A percentile compares a stretch with the other conserved stretches of the same genome.
Conservation (phyloP, 2,888 invertebrate species). For the Epiperipatus broadwayi region DNA sequence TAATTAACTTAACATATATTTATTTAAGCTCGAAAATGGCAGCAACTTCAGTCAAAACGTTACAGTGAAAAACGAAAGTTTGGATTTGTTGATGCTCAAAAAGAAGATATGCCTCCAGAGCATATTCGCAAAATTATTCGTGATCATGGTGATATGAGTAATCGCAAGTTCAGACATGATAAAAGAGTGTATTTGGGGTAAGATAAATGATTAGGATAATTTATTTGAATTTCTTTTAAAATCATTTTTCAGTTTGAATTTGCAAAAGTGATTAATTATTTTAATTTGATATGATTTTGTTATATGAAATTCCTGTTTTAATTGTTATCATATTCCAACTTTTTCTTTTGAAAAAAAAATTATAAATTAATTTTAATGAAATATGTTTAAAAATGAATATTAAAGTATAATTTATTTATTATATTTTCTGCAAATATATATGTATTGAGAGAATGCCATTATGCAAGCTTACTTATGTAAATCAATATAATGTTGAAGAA, state of each 20-base stretch:
- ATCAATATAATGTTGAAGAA: too few relatives aligned
- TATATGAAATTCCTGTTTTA: not conserved
- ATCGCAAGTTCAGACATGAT: slow-evolving; percentile 92
- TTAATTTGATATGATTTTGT: not conserved
- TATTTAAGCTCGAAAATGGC: slow-evolving; percentile 73
- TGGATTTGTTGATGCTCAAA: slow-evolving; percentile 95
- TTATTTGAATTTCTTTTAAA: slow-evolving; percentile 4
- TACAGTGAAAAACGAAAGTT: slow-evolving; percentile 96
- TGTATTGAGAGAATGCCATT: too few relatives aligned
- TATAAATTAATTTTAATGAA: too few relatives aligned
- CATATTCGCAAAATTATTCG: slow-evolving; percentile 96
- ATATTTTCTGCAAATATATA: too few relatives aligned
- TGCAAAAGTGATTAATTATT: slow-evolving; percentile 4
- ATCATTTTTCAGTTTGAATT: slow-evolving; percentile 1
- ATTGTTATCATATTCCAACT: too few relatives aligned
- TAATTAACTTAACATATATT: slow-evolving; percentile 10
- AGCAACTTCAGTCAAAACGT: slow-evolving; percentile 91
- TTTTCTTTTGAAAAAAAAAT: too few relatives aligned
- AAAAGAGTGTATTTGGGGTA: slow-evolving; percentile 88
- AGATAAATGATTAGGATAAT: slow-evolving; percentile 22
- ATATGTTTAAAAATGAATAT: too few relatives aligned
- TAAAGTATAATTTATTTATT: too few relatives aligned
- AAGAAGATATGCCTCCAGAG: slow-evolving; percentile 99
- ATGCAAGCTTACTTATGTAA: too few relatives aligned
- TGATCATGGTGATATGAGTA: slow-evolving; percentile 99